phyloP scores from a whole-genome alignment of 1,140 invertebrate species.

The Cotesia typhae region DNA sequence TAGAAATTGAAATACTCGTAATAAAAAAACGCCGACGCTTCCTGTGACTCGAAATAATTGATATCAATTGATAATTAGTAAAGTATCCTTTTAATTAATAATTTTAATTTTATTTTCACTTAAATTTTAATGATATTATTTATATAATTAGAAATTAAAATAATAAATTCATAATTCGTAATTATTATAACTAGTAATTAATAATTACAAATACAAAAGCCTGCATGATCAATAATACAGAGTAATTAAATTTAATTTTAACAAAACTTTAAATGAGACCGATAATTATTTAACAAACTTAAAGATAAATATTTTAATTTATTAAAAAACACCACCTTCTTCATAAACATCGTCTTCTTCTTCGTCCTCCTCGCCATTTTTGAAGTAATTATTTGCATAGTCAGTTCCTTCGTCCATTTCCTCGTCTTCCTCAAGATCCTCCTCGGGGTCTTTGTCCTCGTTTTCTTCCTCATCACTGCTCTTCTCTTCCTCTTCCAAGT shows the following conservation, averaged over 20 bases:
- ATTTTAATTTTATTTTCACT: background rate
- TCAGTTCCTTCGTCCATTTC: constrained; percentile 81
- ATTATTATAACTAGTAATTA: too few relatives aligned
- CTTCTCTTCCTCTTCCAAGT: constrained; percentile 66
- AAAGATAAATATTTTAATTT: background rate
- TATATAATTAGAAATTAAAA: background rate
- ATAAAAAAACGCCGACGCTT: constrained; percentile 64
- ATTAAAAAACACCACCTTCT: constrained; percentile 76
- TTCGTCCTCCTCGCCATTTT: constrained; percentile 86
- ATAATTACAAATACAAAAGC: too few relatives aligned
- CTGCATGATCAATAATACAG: too few relatives aligned
- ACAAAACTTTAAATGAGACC: background rate
- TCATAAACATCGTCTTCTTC: constrained; percentile 88
- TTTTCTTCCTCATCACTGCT: constrained; percentile 62
- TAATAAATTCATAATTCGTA: background rate
- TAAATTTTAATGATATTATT: background rate
- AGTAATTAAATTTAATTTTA: background rate
- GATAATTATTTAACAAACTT: constrained; percentile 9
- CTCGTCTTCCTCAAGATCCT: constrained; percentile 69
- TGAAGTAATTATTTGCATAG: constrained; percentile 85
- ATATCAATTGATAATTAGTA: constrained; percentile 3
- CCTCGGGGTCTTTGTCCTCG: constrained; percentile 49
- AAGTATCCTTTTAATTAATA: constrained; percentile 1
- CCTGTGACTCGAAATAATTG: constrained; percentile 49
- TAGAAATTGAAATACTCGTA: constrained; percentile 64